These are phyloP conservation scores for Cetonia aurata DNA, from an alignment of 2,888 invertebrate genomes.

Conservation along the genomic window DNA sequence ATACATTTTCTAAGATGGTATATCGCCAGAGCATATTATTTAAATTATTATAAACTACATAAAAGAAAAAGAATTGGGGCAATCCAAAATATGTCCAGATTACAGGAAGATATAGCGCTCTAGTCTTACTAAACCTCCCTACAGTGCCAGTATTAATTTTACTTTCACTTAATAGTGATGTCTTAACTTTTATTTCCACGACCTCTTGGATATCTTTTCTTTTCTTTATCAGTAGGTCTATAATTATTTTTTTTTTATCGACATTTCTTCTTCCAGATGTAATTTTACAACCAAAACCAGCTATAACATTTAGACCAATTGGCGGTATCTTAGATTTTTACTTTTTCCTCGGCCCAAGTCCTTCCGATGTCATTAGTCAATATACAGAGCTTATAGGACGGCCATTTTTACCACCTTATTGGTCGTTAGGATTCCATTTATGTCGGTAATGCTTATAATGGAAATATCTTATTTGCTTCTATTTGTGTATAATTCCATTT, in stretches of 20 bases:
- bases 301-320: conserved; percentile 83
- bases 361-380: conserved; percentile 76
- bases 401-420: conserved; percentile 88
- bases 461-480: conserved; percentile 25
- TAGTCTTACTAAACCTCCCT: no score
- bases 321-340: conserved; percentile 88
- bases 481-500: conserved; percentile 64
- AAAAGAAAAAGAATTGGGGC: no score
- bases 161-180: no score
- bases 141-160: no score
- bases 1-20: no score
- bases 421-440: conserved; percentile 90
- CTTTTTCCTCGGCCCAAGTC: conserved; percentile 82
- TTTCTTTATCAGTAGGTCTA: no score
- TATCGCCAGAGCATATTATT: no score
- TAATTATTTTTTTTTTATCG: not conserved
- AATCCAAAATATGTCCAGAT: no score
- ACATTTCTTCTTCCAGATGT: conserved; percentile 74
- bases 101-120: no score
- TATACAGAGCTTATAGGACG: conserved; percentile 79
- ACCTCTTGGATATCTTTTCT: no score
- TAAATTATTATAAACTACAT: no score
- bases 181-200: no score
- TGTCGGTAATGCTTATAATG: conserved; percentile 71
- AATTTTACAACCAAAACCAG: conserved; percentile 83